Percentiles rank a stretch among this genome's conserved stretches.
phyloP scores from a whole-genome alignment of 2,113 vertebrate genomes.

The Sula dactylatra region DNA sequence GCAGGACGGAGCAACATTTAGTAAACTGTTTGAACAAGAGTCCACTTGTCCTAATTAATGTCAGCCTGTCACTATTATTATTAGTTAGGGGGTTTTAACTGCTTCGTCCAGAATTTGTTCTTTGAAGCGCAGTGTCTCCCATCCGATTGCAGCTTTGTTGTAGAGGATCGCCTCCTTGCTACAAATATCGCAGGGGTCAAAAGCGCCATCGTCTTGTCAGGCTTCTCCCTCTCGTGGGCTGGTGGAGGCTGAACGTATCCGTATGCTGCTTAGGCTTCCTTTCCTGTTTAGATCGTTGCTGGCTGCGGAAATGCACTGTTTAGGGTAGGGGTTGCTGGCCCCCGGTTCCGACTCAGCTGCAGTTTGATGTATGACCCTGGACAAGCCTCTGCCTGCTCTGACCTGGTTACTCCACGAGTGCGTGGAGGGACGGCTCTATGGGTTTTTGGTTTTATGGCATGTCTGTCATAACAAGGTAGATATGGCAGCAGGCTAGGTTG shows the following conservation, averaged over 20 bases:
- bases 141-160: background rate
- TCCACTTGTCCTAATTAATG: background rate
- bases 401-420: rapidly evolving
- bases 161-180: background rate
- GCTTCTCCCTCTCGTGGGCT: background rate
- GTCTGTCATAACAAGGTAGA: background rate
- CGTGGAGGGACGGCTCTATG: rapidly evolving
- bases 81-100: background rate
- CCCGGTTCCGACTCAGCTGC: rapidly evolving
- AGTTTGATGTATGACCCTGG: background rate
- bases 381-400: background rate
- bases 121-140: background rate
- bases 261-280: background rate
- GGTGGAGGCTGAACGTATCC: background rate
- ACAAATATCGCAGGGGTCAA: background rate
- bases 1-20: background rate
- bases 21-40: background rate
- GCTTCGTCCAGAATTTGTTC: background rate
- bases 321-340: background rate
- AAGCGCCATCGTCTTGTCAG: background rate
- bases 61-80: background rate
- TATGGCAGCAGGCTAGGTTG: background rate
- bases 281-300: background rate
- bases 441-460: background rate
- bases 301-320: background rate